These are phyloP conservation scores for Neuroterus valhalla DNA, from an alignment of 1,140 invertebrate genomes.

Conservation along the genomic window DNA sequence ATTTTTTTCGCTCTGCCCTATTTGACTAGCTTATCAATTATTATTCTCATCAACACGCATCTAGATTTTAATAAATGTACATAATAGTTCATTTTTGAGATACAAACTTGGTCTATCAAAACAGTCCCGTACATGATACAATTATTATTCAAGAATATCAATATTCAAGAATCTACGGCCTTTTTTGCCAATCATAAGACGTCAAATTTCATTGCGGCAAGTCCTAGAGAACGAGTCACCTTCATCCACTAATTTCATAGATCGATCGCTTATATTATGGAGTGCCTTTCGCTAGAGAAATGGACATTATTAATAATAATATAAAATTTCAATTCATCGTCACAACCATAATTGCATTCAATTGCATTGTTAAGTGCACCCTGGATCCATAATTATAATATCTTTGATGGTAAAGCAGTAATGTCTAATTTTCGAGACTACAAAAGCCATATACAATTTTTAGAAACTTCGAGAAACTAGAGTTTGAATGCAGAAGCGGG, in stretches of 20 bases:
- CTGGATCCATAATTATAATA: background rate
- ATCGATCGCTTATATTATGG: conserved; percentile 48
- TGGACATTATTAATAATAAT: conserved; percentile 52
- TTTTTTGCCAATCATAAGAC: background rate
- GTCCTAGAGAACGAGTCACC: conserved; percentile 42
- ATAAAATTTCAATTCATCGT: conserved; percentile 32
- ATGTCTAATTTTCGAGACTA: background rate
- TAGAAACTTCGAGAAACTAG: too few species aligned
- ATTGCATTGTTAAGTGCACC: background rate
- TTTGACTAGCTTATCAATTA: background rate
- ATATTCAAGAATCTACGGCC: too few species aligned
- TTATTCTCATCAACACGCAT: conserved; percentile 27
- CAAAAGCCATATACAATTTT: too few species aligned
- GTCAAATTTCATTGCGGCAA: conserved; percentile 24
- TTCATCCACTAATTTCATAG: conserved; percentile 42
- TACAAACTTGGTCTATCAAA: too few species aligned
- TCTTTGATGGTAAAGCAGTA: background rate
- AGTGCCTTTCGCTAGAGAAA: conserved; percentile 59
- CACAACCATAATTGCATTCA: conserved; percentile 12
- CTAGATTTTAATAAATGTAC: conserved; percentile 33
- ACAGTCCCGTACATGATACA: too few species aligned
- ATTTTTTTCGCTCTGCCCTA: too few species aligned
- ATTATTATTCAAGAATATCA: too few species aligned
- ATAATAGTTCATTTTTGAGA: conserved; percentile 21
- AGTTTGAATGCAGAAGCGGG: too few species aligned